A percentile compares a stretch with the other conserved stretches of the same genome.
Conservation (phyloP, 2,888 invertebrate species). For the Arrhopalites spinosus region DNA sequence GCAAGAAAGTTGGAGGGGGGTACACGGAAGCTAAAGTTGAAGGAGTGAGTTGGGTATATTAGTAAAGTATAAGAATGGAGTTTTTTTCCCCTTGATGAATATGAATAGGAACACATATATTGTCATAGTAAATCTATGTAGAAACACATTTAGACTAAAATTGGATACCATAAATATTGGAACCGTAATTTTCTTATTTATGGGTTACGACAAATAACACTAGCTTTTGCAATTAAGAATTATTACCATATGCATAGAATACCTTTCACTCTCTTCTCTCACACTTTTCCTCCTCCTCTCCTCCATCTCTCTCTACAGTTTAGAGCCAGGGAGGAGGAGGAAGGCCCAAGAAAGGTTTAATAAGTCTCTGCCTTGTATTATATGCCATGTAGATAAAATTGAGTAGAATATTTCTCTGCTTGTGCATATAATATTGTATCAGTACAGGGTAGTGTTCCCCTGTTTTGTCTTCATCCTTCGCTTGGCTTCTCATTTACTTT, state of each 20-base stretch:
- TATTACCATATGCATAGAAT: constrained; percentile 44
- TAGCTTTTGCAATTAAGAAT: constrained; percentile 57
- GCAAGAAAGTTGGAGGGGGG: too few species aligned
- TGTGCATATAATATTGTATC: background rate
- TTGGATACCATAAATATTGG: constrained; percentile 56
- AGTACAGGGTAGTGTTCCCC: background rate
- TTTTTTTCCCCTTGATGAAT: constrained; percentile 52
- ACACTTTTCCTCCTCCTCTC: background rate
- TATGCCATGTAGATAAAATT: background rate
- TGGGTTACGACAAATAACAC: constrained; percentile 57
- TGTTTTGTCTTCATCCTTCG: constrained; percentile 4
- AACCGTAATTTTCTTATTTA: constrained; percentile 57
- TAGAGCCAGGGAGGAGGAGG: background rate
- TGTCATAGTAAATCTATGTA: constrained; percentile 43
- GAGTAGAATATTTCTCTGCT: background rate
- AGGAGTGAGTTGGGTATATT: background rate
- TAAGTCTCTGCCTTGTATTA: background rate
- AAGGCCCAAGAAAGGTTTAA: background rate
- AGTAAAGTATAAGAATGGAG: background rate
- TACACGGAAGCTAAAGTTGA: too few species aligned
- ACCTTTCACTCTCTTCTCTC: constrained; percentile 7
- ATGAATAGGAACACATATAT: constrained; percentile 51
- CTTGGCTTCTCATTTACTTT: background rate
- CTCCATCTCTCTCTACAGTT: background rate
- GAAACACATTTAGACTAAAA: constrained; percentile 44